These are phyloP conservation scores for Cephalopholis sonnerati DNA, from an alignment of 2,113 vertebrate species.

Conservation along the genomic window DNA sequence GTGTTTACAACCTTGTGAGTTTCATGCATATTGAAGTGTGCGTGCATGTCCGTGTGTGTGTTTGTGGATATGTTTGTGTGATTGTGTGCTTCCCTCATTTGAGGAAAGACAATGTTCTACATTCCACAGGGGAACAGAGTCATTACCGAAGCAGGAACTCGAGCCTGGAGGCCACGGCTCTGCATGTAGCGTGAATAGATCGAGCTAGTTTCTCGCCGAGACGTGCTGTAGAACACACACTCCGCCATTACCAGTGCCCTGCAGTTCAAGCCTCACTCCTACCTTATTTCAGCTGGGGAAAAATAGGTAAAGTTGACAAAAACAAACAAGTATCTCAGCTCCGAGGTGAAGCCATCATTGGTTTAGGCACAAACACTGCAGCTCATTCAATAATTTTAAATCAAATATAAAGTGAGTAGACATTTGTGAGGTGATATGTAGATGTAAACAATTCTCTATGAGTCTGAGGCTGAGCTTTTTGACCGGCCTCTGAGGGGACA, in stretches of 20 bases:
- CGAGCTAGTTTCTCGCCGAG: slow-evolving; percentile 73
- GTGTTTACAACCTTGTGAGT: slow-evolving; percentile 75
- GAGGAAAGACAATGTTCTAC: slow-evolving; percentile 84
- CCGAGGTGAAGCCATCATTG: slow-evolving; percentile 15
- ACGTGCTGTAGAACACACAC: slow-evolving; percentile 78
- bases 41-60: slow-evolving; percentile 21
- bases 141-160: slow-evolving; percentile 82
- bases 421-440: slow-evolving; percentile 54
- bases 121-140: slow-evolving; percentile 84
- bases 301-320: slow-evolving; percentile 70
- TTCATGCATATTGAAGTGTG: slow-evolving; percentile 68
- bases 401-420: slow-evolving; percentile 31
- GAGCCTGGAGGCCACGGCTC: slow-evolving; percentile 81
- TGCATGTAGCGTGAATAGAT: slow-evolving; percentile 80
- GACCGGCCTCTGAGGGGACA: slow-evolving; percentile 38
- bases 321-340: slow-evolving; percentile 62
- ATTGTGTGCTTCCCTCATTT: slow-evolving; percentile 79
- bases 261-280: slow-evolving; percentile 76
- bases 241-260: slow-evolving; percentile 77
- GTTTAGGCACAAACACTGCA: slow-evolving; percentile 24
- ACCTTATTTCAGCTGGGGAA: slow-evolving; percentile 55
- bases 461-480: slow-evolving; percentile 21
- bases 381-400: slow-evolving; percentile 14
- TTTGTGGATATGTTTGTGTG: slow-evolving; percentile 42
- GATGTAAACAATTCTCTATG: slow-evolving; percentile 11